These are phyloP conservation scores for Trachythela sp. DNA, from an alignment of 64 coral and sea anemone species.

Conservation along the genomic window DNA sequence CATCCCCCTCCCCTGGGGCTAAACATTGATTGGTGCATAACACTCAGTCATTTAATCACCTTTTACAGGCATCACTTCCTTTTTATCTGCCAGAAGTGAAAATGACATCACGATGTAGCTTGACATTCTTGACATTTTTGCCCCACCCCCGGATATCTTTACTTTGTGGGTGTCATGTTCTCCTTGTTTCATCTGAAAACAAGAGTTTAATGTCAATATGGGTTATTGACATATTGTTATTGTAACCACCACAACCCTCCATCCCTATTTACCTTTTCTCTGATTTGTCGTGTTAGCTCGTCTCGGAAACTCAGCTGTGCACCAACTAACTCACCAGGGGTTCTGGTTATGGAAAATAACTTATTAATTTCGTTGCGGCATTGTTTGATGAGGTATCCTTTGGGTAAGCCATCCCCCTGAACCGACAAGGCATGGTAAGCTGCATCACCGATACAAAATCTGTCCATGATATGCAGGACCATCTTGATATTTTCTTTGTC, in stretches of 20 bases:
- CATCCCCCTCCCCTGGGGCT: no score
- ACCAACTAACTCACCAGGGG: conserved; percentile 36
- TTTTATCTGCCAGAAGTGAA: neutral
- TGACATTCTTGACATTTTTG: conserved; percentile 1
- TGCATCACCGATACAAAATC: no score
- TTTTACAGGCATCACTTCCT: neutral
- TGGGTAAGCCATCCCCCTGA: no score
- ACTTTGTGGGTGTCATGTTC: neutral
- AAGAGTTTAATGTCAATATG: neutral
- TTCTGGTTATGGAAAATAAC: conserved; percentile 31
- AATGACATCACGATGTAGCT: neutral
- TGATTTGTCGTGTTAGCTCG: neutral
- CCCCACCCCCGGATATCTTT: neutral
- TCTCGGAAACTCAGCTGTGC: conserved; percentile 26
- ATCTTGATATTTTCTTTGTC: conserved; percentile 15
- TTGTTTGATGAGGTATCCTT: no score
- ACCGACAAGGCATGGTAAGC: no score
- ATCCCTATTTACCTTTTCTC: conserved; percentile 21
- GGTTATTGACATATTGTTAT: no score
- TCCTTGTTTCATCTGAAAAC: neutral
- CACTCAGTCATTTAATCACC: neutral
- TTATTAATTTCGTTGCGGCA: no score
- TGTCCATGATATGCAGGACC: conserved; percentile 37
- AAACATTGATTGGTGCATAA: no score
- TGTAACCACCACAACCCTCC: neutral